Conservation (phyloP, 2,888 invertebrate species). For the Strigamia maritima region DNA sequence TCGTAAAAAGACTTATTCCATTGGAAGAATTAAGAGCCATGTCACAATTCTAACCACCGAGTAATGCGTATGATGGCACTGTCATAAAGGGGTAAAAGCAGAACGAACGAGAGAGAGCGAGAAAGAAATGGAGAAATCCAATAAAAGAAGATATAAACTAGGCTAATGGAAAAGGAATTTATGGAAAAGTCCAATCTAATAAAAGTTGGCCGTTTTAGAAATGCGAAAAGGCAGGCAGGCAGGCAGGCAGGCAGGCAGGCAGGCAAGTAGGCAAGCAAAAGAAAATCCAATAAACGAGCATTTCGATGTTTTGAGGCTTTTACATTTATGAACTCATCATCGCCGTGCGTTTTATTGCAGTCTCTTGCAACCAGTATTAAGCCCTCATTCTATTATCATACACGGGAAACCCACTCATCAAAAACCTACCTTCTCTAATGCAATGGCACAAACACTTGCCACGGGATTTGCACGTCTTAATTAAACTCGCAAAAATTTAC, state of each 20-base stretch:
- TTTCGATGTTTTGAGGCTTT: slow-evolving; percentile 43
- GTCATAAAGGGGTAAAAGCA: background rate
- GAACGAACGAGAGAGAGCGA: background rate
- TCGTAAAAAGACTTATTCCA: background rate
- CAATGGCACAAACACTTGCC: background rate
- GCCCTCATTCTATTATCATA: background rate
- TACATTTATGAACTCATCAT: slow-evolving; percentile 41
- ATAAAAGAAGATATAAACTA: slow-evolving; percentile 41
- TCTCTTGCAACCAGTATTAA: slow-evolving; percentile 35
- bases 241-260: too few relatives aligned
- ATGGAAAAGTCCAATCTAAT: slow-evolving; percentile 43
- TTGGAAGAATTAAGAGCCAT: background rate
- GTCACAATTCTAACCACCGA: background rate
- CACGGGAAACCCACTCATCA: background rate
- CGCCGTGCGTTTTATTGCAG: slow-evolving; percentile 40
- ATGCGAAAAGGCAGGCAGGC: slow-evolving; percentile 23
- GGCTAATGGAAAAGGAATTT: slow-evolving; percentile 43
- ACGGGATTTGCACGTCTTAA: background rate
- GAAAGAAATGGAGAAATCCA: slow-evolving; percentile 36
- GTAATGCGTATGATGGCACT: background rate
- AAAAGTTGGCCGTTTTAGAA: slow-evolving; percentile 41
- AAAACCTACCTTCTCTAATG: background rate
- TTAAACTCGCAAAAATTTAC: background rate
- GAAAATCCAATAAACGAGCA: slow-evolving; percentile 43
- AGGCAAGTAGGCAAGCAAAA: slow-evolving; percentile 31